Evolutionary conservation across 2,888 invertebrate species (phyloP).

Genomic region (Anoplius nigerrimus): DNA sequence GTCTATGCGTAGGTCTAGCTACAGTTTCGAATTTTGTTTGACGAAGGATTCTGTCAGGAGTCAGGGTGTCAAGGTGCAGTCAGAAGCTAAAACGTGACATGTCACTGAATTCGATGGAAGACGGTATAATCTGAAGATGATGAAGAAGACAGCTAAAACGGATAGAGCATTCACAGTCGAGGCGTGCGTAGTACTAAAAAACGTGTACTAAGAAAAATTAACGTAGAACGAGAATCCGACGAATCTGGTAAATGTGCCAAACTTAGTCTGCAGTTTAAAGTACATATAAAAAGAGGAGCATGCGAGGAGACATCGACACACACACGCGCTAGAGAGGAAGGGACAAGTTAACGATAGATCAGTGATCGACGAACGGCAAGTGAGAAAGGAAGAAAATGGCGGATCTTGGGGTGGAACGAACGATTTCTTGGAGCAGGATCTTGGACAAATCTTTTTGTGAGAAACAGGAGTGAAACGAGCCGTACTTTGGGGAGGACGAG

Average conservation of each 20-base stretch:
- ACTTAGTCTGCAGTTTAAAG: conserved; percentile 3
- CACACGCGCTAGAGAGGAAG: background rate
- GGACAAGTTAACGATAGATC: conserved; percentile 1
- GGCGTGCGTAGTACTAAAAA: conserved; percentile 17
- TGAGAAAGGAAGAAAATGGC: background rate
- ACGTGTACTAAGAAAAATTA: background rate
- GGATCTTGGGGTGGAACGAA: background rate
- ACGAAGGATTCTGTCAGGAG: no score
- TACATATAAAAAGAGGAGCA: background rate
- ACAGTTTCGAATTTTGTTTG: no score
- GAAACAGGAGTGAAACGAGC: background rate
- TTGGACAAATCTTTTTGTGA: background rate
- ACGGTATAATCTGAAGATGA: no score
- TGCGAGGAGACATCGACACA: background rate
- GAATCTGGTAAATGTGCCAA: conserved; percentile 49
- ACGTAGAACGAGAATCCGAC: conserved; percentile 15
- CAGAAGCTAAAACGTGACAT: no score
- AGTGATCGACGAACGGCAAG: conserved; percentile 21
- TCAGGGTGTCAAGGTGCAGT: no score
- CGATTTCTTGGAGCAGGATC: no score
- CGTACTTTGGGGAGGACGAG: background rate
- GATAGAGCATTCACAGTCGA: background rate
- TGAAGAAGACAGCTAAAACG: no score
- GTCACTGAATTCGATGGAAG: no score
- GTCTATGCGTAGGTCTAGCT: no score